Base-by-base conservation (phyloP, 2,797 vertebrate genomes). In the Danio jaintianensis region DNA sequence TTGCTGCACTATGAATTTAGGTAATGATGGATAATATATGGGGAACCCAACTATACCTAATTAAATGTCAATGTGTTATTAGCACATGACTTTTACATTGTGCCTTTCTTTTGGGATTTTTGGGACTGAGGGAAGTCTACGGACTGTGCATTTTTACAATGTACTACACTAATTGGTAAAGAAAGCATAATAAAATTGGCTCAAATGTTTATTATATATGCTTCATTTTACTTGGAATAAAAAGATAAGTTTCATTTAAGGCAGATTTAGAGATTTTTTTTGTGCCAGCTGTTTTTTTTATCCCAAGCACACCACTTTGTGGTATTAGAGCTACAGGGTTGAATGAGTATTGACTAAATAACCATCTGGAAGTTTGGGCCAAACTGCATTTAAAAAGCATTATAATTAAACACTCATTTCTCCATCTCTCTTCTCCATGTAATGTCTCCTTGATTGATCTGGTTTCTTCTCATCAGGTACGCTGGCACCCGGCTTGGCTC, bases 401-500 rank as follows among this genome's bases (percentile, higher is more conserved):
- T 43, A 42, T 69, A 75, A 82, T 71, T 48, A 61, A 56, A 72
- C 8, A 50, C 47, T 22, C 5, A 45, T 38, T 53, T 80, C 47
- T 36, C 55, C 20, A 48, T 43, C 45, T 73, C 47, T 64, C 36
- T 76, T 45, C 29, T 83, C 62, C 53, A 69, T 48, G 52, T 62
- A 55, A 56, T 59, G 47, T 22, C 62, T 78, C 55, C 82, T 58
- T 83, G 80, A 87, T 81, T 89, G 78, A 85, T 82, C 42, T 76
- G 43, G 29, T 38, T 13, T 48, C 72, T 87, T 69, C 53, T 82
- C 79, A 84, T 85, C 69, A 85, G 84, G 85, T 87, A 84, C 62
- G 52, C 18, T 64, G 82, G 64, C 48, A 77, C 22, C 59, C 61
- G 43, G 78, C 83, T 80, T 78, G 69, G 76, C 78, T 85, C 86